phyloP scores from a whole-genome alignment of 2,113 vertebrate genomes.

The Eurypyga helias region DNA sequence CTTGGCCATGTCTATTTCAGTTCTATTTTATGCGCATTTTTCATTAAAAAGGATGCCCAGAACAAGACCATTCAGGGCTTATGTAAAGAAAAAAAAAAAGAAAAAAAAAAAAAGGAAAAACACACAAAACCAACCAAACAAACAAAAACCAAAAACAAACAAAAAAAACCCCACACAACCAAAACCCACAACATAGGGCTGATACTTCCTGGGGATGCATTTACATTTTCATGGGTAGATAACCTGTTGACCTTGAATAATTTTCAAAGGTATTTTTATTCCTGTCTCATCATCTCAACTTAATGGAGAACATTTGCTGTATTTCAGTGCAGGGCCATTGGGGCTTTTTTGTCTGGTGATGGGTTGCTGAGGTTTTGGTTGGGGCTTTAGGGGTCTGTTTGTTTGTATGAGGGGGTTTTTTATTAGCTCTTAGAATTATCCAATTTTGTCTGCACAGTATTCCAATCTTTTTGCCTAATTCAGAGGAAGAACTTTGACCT shows the following conservation, averaged over 20 bases:
- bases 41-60: neutral
- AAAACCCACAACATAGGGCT: neutral
- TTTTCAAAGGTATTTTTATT: neutral
- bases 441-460: neutral
- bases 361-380: neutral
- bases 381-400: neutral
- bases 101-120: too few relatives aligned
- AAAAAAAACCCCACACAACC: too few relatives aligned
- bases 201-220: neutral
- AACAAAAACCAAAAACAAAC: too few relatives aligned
- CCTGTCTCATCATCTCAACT: neutral
- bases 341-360: neutral
- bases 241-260: neutral
- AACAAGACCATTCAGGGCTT: neutral
- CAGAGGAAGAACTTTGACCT: neutral
- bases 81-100: too few relatives aligned
- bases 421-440: neutral
- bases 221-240: neutral
- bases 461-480: neutral
- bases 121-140: too few relatives aligned
- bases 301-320: neutral
- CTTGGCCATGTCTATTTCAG: neutral
- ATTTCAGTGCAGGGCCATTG: neutral
- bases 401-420: too few relatives aligned
- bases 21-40: neutral